Conservation (phyloP, 2,888 invertebrate species). For the Lithophane leautieri region DNA sequence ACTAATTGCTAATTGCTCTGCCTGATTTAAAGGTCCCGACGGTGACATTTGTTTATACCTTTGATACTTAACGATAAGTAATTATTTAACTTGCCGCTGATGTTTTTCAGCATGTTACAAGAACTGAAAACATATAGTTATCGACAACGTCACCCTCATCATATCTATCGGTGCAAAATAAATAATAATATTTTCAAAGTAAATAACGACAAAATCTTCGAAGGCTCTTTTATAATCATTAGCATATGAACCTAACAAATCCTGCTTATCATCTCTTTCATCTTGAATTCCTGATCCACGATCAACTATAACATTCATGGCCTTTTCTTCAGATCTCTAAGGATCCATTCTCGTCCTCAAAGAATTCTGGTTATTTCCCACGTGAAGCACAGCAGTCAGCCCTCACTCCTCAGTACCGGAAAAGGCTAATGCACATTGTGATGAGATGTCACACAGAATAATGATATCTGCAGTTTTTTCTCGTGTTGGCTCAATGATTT, state of each 20-base stretch:
- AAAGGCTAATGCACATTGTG: conserved; percentile 40
- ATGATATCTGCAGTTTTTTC: conserved; percentile 38
- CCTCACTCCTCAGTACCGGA: conserved; percentile 43
- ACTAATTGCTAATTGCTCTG: conserved; percentile 56
- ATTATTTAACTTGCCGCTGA: conserved; percentile 19
- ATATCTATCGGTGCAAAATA: too few relatives aligned
- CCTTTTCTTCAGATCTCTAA: not conserved
- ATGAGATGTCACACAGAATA: conserved; percentile 48
- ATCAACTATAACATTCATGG: not conserved
- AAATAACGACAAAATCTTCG: not conserved
- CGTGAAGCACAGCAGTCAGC: not conserved
- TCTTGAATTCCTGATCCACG: not conserved
- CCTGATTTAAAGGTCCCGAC: conserved; percentile 52
- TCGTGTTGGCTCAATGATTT: conserved; percentile 50
- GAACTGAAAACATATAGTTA: not conserved
- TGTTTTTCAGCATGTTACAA: not conserved
- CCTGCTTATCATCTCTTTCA: not conserved
- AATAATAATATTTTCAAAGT: not conserved
- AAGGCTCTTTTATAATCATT: not conserved
- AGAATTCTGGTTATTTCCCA: conserved; percentile 28
- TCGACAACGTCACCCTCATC: too few relatives aligned
- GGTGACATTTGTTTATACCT: conserved; percentile 18
- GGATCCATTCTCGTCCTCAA: not conserved
- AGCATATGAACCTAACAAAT: too few relatives aligned
- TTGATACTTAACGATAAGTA: not conserved